Base-by-base conservation (phyloP, 2,888 invertebrate species). In the Xanthorhoe spadicearia region DNA sequence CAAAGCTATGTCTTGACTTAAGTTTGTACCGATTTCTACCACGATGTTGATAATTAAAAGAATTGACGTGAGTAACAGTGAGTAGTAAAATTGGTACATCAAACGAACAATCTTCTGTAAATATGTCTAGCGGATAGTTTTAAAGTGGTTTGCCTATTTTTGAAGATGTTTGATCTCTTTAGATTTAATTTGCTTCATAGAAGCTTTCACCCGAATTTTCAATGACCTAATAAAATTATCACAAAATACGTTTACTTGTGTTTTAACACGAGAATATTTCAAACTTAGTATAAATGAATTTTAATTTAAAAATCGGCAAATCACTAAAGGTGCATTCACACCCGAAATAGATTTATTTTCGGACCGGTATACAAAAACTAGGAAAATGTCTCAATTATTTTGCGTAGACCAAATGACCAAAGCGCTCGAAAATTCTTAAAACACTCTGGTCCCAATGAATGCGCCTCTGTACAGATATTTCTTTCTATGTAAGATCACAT, bases 91-190 rank as follows among this genome's bases (percentile, higher is more conserved):
- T 74, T 77, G 74, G 74, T 76, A 76, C 75, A 74, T 62, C 63
- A 60, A 61, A 66, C 67, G 64, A 72, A 73, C 68, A 66, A 68
- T 61, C 57, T 49, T 65, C 54, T 71, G 68, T 74, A 69, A 71
- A 72, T 72, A 70, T 54, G 54, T 46, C 60, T 64, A 61, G 69
- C 55, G 28, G 53, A 65, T 69, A 74, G 55, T 65, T 64, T 38
- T n/a, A 64, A 13, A 73, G 83, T 84, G 85, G 77, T 84, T 85
- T 85, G 85, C 84, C 84, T 73, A 79, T 84, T 85, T 84, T 84
- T 81, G 80, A 84, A 79, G 68, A 64, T 65, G 74, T 68, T 61
- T 83, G 84, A 85, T 83, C 84, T 85, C 84, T 77, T 61, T 82
- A 82, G 77, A 69, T 77, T 71, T 74, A 77, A 70, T 68, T 71